These are phyloP conservation scores for Prenolepis imparis DNA, from an alignment of 2,888 invertebrate genomes.

Conservation along the genomic window DNA sequence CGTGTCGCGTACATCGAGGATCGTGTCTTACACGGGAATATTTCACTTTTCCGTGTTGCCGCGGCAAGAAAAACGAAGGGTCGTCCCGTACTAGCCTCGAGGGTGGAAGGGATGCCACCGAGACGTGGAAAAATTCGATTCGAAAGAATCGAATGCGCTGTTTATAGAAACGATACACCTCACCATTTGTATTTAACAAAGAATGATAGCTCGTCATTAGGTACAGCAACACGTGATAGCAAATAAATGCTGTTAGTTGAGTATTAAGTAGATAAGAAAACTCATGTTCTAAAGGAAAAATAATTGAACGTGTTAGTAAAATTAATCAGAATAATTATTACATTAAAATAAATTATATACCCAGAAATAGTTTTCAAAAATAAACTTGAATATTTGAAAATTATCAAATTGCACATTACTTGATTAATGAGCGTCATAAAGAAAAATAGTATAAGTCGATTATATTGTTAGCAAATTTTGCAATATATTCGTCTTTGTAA, in stretches of 20 bases:
- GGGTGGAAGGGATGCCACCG: constrained; percentile 49
- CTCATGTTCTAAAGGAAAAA: background rate
- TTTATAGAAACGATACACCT: background rate
- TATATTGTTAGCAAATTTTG: background rate
- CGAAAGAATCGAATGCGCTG: constrained; percentile 23
- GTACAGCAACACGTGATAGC: background rate
- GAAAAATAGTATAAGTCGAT: background rate
- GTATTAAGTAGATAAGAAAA: background rate
- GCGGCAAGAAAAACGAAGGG: constrained; percentile 56
- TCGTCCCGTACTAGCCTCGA: constrained; percentile 46
- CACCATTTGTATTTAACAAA: background rate
- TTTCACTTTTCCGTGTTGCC: constrained; percentile 81
- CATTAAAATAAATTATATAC: background rate
- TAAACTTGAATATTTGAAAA: background rate
- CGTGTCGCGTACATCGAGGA: constrained; percentile 73
- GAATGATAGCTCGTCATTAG: background rate
- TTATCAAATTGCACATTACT: background rate
- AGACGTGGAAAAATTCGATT: constrained; percentile 59
- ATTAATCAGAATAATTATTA: background rate
- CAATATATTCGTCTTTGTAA: background rate
- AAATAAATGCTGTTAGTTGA: background rate
- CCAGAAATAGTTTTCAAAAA: background rate
- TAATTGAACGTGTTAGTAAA: background rate
- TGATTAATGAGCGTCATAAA: background rate
- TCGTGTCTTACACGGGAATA: constrained; percentile 81